Evolutionary conservation across 2,888 invertebrate species (phyloP).

Genomic region (Ichneumon xanthorius): DNA sequence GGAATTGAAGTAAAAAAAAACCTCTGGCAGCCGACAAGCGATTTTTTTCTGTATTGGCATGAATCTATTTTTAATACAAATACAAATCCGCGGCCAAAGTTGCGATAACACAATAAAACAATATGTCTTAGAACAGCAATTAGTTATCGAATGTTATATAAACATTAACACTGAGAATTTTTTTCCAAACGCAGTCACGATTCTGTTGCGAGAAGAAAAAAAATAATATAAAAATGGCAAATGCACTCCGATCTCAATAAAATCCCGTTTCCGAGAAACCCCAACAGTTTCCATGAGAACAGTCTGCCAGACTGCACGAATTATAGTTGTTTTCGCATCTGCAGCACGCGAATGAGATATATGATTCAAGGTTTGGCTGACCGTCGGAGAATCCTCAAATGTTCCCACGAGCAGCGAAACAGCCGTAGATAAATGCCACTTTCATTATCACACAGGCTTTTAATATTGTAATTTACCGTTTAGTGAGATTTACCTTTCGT

Average conservation of each 20-base stretch:
- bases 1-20: too few relatives aligned
- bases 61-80: too few relatives aligned
- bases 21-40: too few relatives aligned
- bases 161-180: background rate
- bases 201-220: background rate
- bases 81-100: background rate
- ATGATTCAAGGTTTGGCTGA: background rate
- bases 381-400: constrained; percentile 15
- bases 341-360: background rate
- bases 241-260: background rate
- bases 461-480: background rate
- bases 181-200: background rate
- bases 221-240: background rate
- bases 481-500: constrained; percentile 33
- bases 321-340: constrained; percentile 4
- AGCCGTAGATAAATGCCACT: background rate
- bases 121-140: background rate
- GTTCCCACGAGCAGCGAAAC: background rate
- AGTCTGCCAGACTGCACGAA: background rate
- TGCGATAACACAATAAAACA: background rate
- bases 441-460: background rate
- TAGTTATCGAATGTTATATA: background rate
- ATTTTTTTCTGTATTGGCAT: too few relatives aligned
- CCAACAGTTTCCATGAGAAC: background rate
- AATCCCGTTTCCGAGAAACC: background rate